Evolutionary conservation across 2,113 vertebrate genomes (phyloP), one percentile per base, ranked within the genome.

Genomic region (Zosterops pallidus): DNA sequence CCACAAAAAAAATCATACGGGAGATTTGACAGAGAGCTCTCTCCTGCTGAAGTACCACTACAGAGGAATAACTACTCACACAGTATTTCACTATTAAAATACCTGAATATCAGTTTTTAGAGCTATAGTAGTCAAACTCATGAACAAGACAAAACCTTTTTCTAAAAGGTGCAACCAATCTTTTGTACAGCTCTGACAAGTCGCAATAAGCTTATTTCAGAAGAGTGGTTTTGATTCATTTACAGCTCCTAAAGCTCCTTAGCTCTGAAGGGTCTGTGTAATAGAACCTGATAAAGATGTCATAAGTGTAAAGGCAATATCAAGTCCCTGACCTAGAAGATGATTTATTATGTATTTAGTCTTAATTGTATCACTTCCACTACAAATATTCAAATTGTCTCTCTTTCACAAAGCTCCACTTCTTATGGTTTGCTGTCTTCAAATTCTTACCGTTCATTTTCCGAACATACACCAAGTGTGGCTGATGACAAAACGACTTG

Each of bases 191-290:
- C 95, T 97, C 97, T 98, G 95, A 97, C 97, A 98, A 98, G 95
- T 92, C 96, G 96, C 92, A 97, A 96, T 67, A 97, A 89, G 93
- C 97, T 98, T 98, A 98, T 98, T 97, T 98, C 95, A 92, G 76
- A 96, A 95, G 86, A 97, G 80, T 83, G 86, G 68, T 86, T 92
- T 88, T 97, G 92, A 98, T 97, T 97, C 97, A 98, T 96, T 96
- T 90, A 83, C 87, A 96, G 95, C 86, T 97, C 92, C 78, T 96
- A 98, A 98, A 98, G 95, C 97, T 97, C 90, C 96, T 98, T 97
- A 97, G 92, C 96, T 97, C 86, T 91, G 65, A 97, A 94, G 80
- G 72, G 87, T 81, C 84, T 96, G 67, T 87, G 86, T 95, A 97
- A 98, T 92, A 96, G 84, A 97, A 96, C 96, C 97, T 97, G 97